phyloP scores from a whole-genome alignment of 23 tunicate genomes.

The Diplosoma virens region DNA sequence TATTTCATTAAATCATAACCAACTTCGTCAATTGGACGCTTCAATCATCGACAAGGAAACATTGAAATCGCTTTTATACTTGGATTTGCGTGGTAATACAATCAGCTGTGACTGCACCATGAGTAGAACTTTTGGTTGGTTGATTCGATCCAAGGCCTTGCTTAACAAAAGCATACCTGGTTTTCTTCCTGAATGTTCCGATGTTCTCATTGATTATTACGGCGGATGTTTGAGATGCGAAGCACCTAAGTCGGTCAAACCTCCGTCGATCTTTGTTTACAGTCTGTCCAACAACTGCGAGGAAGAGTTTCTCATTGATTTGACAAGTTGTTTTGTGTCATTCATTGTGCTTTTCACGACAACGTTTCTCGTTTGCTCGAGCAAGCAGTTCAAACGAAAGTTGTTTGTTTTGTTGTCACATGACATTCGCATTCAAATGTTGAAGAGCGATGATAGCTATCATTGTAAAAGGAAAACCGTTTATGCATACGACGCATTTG shows the following conservation, averaged over 20 bases:
- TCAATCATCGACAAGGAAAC: background rate
- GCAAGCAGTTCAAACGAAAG: too few species aligned
- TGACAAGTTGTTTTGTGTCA: too few species aligned
- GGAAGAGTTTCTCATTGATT: background rate
- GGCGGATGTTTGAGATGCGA: conserved; percentile 34
- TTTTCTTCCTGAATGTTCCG: conserved; percentile 21
- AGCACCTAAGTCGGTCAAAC: background rate
- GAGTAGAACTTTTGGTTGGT: conserved; percentile 22
- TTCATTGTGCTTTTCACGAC: too few species aligned
- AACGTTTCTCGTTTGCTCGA: too few species aligned
- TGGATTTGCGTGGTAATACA: conserved; percentile 31
- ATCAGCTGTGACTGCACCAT: conserved; percentile 13
- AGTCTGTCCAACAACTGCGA: background rate
- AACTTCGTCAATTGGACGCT: background rate
- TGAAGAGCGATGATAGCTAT: too few species aligned
- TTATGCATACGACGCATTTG: too few species aligned
- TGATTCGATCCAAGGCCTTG: background rate
- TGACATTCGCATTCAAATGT: too few species aligned
- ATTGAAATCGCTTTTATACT: background rate
- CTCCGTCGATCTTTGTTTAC: background rate
- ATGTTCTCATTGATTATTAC: background rate
- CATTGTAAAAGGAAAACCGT: too few species aligned
- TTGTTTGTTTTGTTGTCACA: too few species aligned
- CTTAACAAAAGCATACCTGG: background rate
- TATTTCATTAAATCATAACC: conserved; percentile 10